phyloP scores from a whole-genome alignment of 2,113 vertebrate genomes.

The Cyanoramphus novaezelandiae region DNA sequence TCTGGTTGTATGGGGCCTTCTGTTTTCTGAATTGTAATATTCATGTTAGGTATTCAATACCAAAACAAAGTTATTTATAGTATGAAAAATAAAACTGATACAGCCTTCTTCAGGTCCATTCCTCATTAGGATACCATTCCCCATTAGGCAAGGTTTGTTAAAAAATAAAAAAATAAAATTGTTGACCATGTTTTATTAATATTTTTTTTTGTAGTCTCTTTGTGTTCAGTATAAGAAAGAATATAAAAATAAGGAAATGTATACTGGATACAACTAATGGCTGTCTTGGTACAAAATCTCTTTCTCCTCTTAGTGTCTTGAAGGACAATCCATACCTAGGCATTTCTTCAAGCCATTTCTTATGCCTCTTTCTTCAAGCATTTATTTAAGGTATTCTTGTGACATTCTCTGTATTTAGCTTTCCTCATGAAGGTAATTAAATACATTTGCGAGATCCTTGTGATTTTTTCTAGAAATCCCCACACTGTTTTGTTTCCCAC shows the following conservation, averaged over 20 bases:
- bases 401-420: not conserved
- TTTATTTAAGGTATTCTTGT: not conserved
- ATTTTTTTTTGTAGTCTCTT: not conserved
- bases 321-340: not conserved
- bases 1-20: not conserved
- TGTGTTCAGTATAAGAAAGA: not conserved
- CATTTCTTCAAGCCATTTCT: not conserved
- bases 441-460: not conserved
- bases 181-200: not conserved
- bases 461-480: not conserved
- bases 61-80: not conserved
- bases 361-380: not conserved
- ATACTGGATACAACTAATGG: not conserved
- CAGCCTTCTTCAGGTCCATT: not conserved
- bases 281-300: not conserved
- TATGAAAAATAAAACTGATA: not conserved
- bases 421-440: not conserved
- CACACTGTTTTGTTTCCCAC: not conserved
- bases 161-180: not conserved
- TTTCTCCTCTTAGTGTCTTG: not conserved
- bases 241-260: not conserved
- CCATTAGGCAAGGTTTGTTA: not conserved
- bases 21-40: slow-evolving; percentile 13
- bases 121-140: not conserved
- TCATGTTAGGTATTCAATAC: not conserved